These are phyloP conservation scores for Caenorhabditis sinica DNA, from an alignment of 2,888 invertebrate genomes.

Conservation along the genomic window DNA sequence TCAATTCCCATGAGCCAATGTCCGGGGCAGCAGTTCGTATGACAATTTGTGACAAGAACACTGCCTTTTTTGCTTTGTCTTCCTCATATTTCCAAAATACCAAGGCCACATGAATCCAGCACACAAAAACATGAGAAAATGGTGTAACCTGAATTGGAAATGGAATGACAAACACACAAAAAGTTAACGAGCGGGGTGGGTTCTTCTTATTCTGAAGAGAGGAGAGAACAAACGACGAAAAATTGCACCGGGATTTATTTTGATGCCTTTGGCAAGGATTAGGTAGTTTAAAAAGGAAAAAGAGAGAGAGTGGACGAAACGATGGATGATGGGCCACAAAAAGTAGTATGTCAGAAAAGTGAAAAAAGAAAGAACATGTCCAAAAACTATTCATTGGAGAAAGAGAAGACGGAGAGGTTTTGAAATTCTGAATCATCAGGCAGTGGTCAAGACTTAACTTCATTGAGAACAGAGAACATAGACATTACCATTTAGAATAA, in stretches of 20 bases:
- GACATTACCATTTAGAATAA: too few relatives aligned
- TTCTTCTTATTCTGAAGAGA: neutral
- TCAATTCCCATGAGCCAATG: conserved; percentile 49
- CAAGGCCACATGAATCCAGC: neutral
- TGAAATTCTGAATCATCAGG: neutral
- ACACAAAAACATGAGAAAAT: neutral
- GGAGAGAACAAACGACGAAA: conserved; percentile 11
- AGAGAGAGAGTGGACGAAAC: conserved; percentile 44
- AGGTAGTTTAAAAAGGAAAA: conserved; percentile 27
- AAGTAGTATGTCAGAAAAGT: conserved; percentile 50
- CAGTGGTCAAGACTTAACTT: neutral
- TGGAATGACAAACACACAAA: conserved; percentile 48
- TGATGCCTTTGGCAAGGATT: conserved; percentile 58
- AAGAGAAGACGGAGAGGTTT: neutral
- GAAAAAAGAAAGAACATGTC: conserved; percentile 44
- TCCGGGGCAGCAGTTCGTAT: conserved; percentile 40
- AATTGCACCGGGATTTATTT: conserved; percentile 63
- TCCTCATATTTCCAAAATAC: conserved; percentile 3
- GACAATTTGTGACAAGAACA: conserved; percentile 65
- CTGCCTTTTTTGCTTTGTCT: conserved; percentile 23
- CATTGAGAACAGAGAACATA: too few relatives aligned
- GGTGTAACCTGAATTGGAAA: conserved; percentile 42
- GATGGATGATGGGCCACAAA: conserved; percentile 54
- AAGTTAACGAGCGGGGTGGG: conserved; percentile 47
- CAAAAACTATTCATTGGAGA: conserved; percentile 8